Conservation (phyloP, 2,888 invertebrate species). For the Cerastis rubricosa region DNA sequence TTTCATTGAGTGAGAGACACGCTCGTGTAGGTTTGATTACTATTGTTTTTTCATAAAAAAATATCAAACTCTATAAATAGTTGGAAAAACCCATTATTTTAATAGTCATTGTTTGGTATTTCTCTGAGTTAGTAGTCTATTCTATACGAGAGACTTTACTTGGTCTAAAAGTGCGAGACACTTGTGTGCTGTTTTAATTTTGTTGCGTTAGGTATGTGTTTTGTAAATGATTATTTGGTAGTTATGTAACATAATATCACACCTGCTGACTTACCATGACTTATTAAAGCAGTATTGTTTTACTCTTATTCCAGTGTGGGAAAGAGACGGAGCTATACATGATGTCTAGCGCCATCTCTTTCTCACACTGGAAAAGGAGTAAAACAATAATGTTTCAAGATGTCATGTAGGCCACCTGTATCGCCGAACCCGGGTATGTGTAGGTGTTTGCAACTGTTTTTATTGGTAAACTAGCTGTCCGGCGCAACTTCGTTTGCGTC, state of each 20-base stretch:
- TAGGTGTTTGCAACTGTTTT: no score
- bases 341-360: no score
- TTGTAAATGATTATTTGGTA: neutral
- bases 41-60: slow-evolving; percentile 8
- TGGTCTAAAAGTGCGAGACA: neutral
- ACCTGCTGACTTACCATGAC: no score
- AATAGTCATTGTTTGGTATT: slow-evolving; percentile 19
- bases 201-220: neutral
- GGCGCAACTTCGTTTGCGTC: no score
- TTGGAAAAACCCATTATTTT: slow-evolving; percentile 1
- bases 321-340: no score
- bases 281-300: no score
- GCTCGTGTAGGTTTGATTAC: slow-evolving; percentile 36
- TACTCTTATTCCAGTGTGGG: no score
- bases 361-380: no score
- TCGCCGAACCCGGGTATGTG: no score
- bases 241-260: neutral
- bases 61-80: neutral
- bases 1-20: slow-evolving; percentile 30
- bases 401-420: no score
- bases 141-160: neutral
- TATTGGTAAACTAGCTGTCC: no score
- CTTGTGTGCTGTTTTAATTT: neutral
- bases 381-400: no score
- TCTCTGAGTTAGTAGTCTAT: neutral